phyloP scores from a whole-genome alignment of 2,113 vertebrate genomes.

The Proterorhinus semilunaris region DNA sequence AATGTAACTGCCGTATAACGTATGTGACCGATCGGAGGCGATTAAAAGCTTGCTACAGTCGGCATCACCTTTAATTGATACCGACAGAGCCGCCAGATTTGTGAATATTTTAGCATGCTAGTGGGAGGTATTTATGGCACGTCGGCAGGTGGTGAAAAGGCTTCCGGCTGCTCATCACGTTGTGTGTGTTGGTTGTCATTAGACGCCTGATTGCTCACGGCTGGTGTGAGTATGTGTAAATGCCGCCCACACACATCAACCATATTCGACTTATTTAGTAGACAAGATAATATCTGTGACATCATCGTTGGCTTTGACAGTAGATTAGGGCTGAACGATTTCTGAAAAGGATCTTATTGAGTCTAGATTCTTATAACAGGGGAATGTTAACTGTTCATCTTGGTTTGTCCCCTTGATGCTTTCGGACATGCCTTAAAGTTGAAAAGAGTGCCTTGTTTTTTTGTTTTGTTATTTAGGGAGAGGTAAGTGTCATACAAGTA shows the following conservation, averaged over 20 bases:
- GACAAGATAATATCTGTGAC: background rate
- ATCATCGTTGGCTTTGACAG: background rate
- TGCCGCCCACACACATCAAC: background rate
- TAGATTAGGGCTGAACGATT: background rate
- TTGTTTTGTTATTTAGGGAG: too few relatives aligned
- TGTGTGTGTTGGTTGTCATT: constrained; percentile 10
- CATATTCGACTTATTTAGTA: constrained; percentile 1
- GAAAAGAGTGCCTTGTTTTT: too few relatives aligned
- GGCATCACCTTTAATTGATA: background rate
- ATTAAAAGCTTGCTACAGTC: background rate
- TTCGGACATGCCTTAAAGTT: too few relatives aligned
- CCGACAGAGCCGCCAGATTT: constrained; percentile 1
- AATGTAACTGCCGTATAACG: background rate
- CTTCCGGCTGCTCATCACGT: background rate
- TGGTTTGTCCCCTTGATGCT: too few relatives aligned
- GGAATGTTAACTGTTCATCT: too few relatives aligned
- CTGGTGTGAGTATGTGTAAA: background rate
- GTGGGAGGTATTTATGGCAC: constrained; percentile 3
- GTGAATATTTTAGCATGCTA: constrained; percentile 9
- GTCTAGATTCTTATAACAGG: too few relatives aligned
- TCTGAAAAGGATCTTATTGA: too few relatives aligned
- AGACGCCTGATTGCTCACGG: constrained; percentile 2
- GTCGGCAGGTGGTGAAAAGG: constrained; percentile 7
- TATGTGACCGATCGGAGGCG: background rate
- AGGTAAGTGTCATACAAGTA: too few relatives aligned